Evolutionary conservation across 2,113 vertebrate genomes (phyloP), one percentile per base, ranked within the genome.

Genomic region (Gymnobelideus leadbeateri): DNA sequence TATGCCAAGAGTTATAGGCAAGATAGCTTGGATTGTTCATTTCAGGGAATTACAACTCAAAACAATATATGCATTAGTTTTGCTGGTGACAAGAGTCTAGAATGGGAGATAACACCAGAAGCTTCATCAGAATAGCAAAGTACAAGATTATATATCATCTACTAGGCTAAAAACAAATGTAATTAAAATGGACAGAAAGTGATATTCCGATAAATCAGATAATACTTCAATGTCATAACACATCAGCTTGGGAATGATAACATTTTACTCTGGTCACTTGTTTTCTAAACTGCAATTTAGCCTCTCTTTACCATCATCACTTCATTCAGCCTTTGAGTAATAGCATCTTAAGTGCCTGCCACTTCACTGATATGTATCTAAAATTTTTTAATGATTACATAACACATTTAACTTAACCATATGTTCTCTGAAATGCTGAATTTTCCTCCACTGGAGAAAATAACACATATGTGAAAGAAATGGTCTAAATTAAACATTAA

Each of bases 361-460:
- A 94, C 97, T 98, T 98, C 96, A 57, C 91, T 90, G 96, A 93
- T 90, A 12, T 96, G 95, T 98, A 96, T 95, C 89, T 50, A 92
- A 28, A 92, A 25, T 90, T 93, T 93, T 96, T 19, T 90, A 68
- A 68, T 68, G 61, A 68, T 37, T 68, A 68, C 4, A 68, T 68
- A 37, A 21, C 89, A 91, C 89, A 50, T 19, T 46, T 61, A 90
- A 84, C 3, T 37, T 92, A 23, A 3, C 89, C 61, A 37, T 90
- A 2, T 37, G 92, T 28, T 16, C 50, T 6, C 57, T 12, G 77
- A 54, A 68, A 52, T 92, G 28, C 31, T 43, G 95, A 26, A 24
- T 94, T 92, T 95, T 94, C 51, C 89, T 92, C 77, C 37, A 53
- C 31, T 93, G 57, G 94, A 54, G 51, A 95, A 91, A 50, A 97